phyloP scores from a whole-genome alignment of 2,797 vertebrate genomes.

The Pipistrellus nathusii region DNA sequence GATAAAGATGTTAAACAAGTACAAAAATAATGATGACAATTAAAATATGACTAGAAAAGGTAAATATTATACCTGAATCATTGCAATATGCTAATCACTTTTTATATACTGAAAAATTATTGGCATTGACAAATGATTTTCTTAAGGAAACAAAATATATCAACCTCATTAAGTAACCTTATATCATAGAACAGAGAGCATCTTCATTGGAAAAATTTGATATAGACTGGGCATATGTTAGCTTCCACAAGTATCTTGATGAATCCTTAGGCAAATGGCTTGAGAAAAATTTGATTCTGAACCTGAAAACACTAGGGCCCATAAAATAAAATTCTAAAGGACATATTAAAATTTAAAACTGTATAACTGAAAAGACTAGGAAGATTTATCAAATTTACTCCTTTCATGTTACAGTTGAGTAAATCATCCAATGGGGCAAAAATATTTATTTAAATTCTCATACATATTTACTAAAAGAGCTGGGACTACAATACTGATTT shows the following conservation, averaged over 20 bases:
- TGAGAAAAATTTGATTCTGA: not conserved
- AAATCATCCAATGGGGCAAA: not conserved
- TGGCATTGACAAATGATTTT: not conserved
- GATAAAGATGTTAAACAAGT: not conserved
- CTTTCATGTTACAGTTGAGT: not conserved
- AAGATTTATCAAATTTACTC: not conserved
- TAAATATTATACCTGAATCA: not conserved
- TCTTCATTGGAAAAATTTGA: not conserved
- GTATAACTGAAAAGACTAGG: not conserved
- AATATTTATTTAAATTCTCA: not conserved
- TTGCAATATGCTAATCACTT: not conserved
- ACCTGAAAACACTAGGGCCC: not conserved
- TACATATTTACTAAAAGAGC: not conserved
- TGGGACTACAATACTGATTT: not conserved
- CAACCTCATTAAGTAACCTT: not conserved
- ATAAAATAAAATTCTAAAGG: not conserved
- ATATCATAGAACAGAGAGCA: not conserved
- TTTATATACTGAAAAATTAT: constrained; percentile 30
- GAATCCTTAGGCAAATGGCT: not conserved
- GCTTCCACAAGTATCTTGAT: not conserved
- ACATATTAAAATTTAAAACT: not conserved
- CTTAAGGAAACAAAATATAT: not conserved
- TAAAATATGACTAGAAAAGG: not conserved
- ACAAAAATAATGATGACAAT: not conserved
- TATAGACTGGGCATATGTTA: not conserved